Evolutionary conservation across 2,888 invertebrate genomes (phyloP), one percentile per base, ranked within the genome.

Genomic region (Tortrix viridana): DNA sequence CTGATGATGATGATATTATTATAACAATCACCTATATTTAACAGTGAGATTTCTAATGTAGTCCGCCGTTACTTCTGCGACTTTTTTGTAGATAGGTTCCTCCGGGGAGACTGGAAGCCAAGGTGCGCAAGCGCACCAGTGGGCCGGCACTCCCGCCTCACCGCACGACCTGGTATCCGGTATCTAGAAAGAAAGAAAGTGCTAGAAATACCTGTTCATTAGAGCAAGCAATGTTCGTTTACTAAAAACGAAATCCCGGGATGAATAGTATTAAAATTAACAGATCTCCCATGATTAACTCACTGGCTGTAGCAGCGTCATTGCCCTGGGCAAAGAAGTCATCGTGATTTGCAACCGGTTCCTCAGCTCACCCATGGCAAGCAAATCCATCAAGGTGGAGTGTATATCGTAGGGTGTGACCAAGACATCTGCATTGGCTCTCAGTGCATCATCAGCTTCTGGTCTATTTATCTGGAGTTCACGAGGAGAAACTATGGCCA

Each of bases 331-430:
- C 44, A 26, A 5, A 18, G 43, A 43, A 3, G 54, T 18, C 2
- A 18, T 18, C 2, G 23, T 23, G 3, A 44, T 26, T 18, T 26
- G 26, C 2, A 18, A 16, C 54, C 7, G 44, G 26, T 55, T 55
- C 43, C 54, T 18, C 3, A 16, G 4, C 1, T 16, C n/a, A 19
- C 23, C 26, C 14, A 55, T 26, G 22, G 23, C 23, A 5, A 55
- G 19, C 12, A 55, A n/a, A 7, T 55, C 54, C 1, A 20, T 18
- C 18, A 55, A 1, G 12, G 54, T 55, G 1, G 94, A 93, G 79
- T 97, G 94, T 54, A 98, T 93, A 84, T 98, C 97, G 77, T 97
- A 97, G 0, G 97, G 97, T 0, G 96, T 96, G 0, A 95, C 94
- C 26, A 98, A 86, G 20, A 94, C 93, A 20, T 94, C 84, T 0